Conservation (phyloP, 2,888 invertebrate genomes). For the Microplitis manilae region DNA sequence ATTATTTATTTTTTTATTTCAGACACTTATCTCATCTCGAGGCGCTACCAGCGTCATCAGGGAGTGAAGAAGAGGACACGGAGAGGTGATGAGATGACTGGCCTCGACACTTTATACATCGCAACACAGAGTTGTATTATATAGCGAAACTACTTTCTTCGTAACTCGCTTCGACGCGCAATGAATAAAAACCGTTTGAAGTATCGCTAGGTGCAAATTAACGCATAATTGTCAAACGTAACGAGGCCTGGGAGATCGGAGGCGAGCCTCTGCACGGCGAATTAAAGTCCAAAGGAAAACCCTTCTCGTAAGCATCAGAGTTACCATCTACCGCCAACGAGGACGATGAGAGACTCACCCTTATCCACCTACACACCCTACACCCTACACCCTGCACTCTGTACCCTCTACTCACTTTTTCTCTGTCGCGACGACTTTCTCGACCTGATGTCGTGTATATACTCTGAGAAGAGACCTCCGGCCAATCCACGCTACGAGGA, state of each 20-base stretch:
- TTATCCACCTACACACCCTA: not conserved
- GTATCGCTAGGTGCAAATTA: constrained; percentile 71
- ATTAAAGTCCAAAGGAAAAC: constrained; percentile 48
- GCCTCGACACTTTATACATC: constrained; percentile 35
- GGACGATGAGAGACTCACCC: constrained; percentile 8
- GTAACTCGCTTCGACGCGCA: constrained; percentile 66
- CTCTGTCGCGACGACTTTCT: constrained; percentile 24
- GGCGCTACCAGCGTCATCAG: constrained; percentile 42
- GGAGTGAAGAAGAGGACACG: not conserved
- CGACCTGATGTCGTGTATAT: constrained; percentile 7
- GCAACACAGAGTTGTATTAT: constrained; percentile 13
- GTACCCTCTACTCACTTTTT: constrained; percentile 37
- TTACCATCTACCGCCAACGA: constrained; percentile 26
- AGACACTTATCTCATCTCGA: constrained; percentile 27
- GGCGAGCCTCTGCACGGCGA: constrained; percentile 47
- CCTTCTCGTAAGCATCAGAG: constrained; percentile 34
- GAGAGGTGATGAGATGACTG: constrained; percentile 20
- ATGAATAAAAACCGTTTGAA: constrained; percentile 72
- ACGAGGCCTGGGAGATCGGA: constrained; percentile 60
- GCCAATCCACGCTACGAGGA: constrained; percentile 51
- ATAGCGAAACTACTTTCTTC: constrained; percentile 48
- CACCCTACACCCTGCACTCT: constrained; percentile 37
- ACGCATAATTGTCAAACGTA: constrained; percentile 73
- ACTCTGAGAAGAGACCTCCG: constrained; percentile 29
- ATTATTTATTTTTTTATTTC: constrained; percentile 33